Evolutionary conservation across 2,113 vertebrate genomes (phyloP).

Genomic region (Camelus dromedarius): DNA sequence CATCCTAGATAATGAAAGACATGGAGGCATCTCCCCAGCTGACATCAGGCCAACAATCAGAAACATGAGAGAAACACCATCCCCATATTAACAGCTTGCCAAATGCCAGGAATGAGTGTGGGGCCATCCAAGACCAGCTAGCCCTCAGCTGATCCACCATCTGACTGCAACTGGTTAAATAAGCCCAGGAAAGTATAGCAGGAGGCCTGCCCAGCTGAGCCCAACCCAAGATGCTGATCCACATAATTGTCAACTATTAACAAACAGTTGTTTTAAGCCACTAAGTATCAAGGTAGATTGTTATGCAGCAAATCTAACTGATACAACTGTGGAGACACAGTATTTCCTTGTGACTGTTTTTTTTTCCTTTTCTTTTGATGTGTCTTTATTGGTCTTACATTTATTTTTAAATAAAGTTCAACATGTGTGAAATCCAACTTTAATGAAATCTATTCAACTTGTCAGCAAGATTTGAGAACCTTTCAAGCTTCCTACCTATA

Average conservation of each 20-base stretch:
- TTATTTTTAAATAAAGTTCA: conserved; percentile 24
- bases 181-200: not conserved
- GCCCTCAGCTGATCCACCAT: not conserved
- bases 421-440: conserved; percentile 1
- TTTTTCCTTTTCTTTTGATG: not conserved
- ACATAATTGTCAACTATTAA: not conserved
- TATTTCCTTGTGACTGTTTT: not conserved
- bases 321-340: not conserved
- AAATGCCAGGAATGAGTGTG: not conserved
- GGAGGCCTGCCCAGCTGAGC: not conserved
- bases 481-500: not conserved
- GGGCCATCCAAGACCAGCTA: not conserved
- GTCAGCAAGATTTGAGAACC: conserved; percentile 3
- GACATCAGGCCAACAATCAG: not conserved
- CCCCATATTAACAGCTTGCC: not conserved
- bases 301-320: not conserved
- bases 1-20: not conserved
- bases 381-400: not conserved
- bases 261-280: not conserved
- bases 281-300: not conserved
- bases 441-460: not conserved
- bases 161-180: not conserved
- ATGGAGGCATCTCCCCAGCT: not conserved
- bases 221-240: not conserved
- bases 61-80: not conserved